Base-by-base conservation (phyloP, 2,113 vertebrate genomes). In the Stegastes partitus region DNA sequence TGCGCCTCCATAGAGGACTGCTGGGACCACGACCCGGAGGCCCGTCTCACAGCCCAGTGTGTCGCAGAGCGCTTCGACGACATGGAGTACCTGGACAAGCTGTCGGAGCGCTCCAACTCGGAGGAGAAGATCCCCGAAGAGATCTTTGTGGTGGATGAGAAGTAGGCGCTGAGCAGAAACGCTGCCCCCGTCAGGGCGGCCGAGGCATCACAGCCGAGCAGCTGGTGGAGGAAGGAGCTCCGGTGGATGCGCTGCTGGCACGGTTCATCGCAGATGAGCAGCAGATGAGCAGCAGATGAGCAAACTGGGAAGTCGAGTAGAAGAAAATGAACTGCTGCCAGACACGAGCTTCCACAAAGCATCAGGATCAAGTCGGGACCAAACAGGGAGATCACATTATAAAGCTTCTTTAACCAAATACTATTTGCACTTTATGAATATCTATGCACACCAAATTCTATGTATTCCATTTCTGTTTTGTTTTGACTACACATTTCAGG, bases 21-120 rank as follows among this genome's bases (percentile, higher is more conserved):
- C 89, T 99, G 98, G 98, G 98, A 99, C 89, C 98, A 98, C 0
- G 98, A 99, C 90, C 97, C 98, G 0, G 98, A 99, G 92, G 97
- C 98, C 16, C 96, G 98, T 3, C 96, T 99, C 34, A 99, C 98
- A 0, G 97, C 98, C 0, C 97, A 98, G 91, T 99, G 98, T 1
- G 96, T 99, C 0, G 96, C 95, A 0, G 98, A 99, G 89, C 95
- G 98, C 86, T 97, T 99, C 90, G 89, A 90, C 0, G 96, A 97
- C 78, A 91, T 98, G 83, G 96, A 95, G 67, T 93, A 96, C 76
- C 94, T 96, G 44, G 96, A 97, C 93, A 94, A 96, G 79, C 95
- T 98, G 69, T 97, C 96, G 0, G 94, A 95, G 1, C 94, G 96
- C 89, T 96, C 96, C 84, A 95, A 96, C 80, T 96, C 97, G 0